Base-by-base conservation (phyloP, 1,140 invertebrate species). In the Condylostylus longicornis region DNA sequence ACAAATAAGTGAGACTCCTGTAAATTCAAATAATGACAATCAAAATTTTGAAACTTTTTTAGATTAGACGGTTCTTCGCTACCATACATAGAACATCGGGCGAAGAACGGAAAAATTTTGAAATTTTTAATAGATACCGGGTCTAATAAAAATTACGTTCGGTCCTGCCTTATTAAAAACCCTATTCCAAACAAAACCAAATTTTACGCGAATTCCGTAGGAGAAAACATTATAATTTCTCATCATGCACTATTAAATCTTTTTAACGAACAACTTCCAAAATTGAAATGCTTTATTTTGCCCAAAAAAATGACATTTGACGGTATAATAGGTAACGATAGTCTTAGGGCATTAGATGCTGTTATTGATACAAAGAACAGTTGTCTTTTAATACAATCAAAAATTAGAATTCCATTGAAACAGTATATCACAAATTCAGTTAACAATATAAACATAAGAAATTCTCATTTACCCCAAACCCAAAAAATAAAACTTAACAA, bases 61-160 rank as follows among this genome's bases (percentile, higher is more conserved):
- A 30, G 36, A 30, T 27, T 37, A 37, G 18, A 5, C 22, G 8
- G 18, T 25, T 37, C 36, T 18, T 37, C 36, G 13, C 20, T 35
- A 17, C 37, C 41, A 10, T 34, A 42, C 30, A 25, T 42, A 12
- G 27, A 43, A 17, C 13, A 20, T 30, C 29, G 30, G 14, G n/a
- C 23, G 21, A 36, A 25, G 15, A 30, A 28, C 15, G 35, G 28
- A 36, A 22, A 40, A 17, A 17, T 33, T 18, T 17, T 43, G 5
- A 43, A 31, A 40, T 35, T 43, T n/a, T 20, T 42, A 3, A 34
- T 42, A 14, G 41, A 42, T 42, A 35, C 41, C n/a, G 37, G 33
- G n/a, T 42, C 35, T 22, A 36, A 36, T 27, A 36, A 23, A 18
- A 36, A 36, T 17, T 36, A 36, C 23, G 23, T 36, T 14, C 18